These are phyloP conservation scores for Homarus gammarus DNA, from an alignment of 2,888 invertebrate genomes.

Conservation along the genomic window DNA sequence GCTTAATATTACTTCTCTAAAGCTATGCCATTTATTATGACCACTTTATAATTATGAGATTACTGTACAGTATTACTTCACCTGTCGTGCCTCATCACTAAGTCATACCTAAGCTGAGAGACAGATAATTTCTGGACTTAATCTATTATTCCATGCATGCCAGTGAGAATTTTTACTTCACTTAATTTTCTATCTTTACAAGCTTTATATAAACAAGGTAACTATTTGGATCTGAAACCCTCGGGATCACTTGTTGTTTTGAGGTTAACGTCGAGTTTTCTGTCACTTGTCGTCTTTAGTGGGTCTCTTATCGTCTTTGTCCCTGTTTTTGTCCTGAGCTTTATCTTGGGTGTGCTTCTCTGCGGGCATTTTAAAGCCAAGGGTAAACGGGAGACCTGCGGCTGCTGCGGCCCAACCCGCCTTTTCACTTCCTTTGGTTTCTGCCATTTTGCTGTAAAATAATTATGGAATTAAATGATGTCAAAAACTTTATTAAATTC, in stretches of 20 bases:
- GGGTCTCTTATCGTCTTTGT: conserved; percentile 52
- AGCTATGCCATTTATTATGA: background rate
- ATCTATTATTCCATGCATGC: background rate
- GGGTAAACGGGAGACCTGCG: conserved; percentile 66
- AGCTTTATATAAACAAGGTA: background rate
- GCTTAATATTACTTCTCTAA: background rate
- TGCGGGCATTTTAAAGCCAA: conserved; percentile 64
- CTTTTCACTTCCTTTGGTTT: conserved; percentile 70
- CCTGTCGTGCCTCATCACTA: background rate
- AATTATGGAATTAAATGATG: background rate
- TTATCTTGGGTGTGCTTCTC: conserved; percentile 60
- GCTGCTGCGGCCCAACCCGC: conserved; percentile 55
- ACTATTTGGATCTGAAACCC: conserved; percentile 17
- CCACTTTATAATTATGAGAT: background rate
- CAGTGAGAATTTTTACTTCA: background rate
- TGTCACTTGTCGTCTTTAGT: conserved; percentile 58
- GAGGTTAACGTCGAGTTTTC: background rate
- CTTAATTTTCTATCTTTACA: background rate
- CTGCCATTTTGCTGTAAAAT: conserved; percentile 65
- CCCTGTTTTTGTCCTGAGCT: conserved; percentile 55
- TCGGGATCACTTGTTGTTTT: conserved; percentile 12
- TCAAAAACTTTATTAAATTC: no score
- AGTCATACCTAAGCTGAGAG: background rate
- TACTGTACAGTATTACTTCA: background rate
- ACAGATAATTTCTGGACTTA: background rate